Evolutionary conservation across 2,888 invertebrate genomes (phyloP).

Genomic region (Tetragonisca angustula): DNA sequence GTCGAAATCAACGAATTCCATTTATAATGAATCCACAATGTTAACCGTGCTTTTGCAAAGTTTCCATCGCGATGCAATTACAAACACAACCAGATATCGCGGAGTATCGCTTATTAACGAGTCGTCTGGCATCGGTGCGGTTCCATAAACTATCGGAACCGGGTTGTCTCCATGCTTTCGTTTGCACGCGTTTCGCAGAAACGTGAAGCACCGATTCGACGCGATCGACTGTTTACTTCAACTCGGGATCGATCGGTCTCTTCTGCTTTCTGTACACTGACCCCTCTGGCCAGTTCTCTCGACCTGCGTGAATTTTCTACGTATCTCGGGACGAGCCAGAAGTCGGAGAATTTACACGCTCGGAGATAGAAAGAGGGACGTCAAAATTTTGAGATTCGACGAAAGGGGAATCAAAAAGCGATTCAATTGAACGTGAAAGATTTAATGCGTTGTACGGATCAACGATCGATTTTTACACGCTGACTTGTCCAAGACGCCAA

Average conservation of each 20-base stretch:
- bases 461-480: not conserved
- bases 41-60: slow-evolving; percentile 17
- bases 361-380: not conserved
- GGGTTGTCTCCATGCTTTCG: slow-evolving; percentile 38
- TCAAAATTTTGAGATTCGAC: no score
- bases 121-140: slow-evolving; percentile 36
- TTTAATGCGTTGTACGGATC: not conserved
- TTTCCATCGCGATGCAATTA: slow-evolving; percentile 53
- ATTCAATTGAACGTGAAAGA: not conserved
- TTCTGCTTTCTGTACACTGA: slow-evolving; percentile 42
- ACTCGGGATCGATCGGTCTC: slow-evolving; percentile 42
- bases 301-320: slow-evolving; percentile 24
- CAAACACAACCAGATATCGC: slow-evolving; percentile 50
- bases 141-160: slow-evolving; percentile 40
- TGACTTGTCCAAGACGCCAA: no score
- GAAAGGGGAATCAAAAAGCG: no score
- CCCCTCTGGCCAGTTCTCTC: slow-evolving; percentile 23
- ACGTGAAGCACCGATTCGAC: slow-evolving; percentile 45
- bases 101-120: slow-evolving; percentile 60
- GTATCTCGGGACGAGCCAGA: not conserved
- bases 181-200: slow-evolving; percentile 43
- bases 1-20: slow-evolving; percentile 3
- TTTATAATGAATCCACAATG: slow-evolving; percentile 12
- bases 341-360: not conserved
- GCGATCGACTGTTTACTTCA: slow-evolving; percentile 46